phyloP scores from a whole-genome alignment of 1,140 invertebrate species.

The Drosophila sp. region DNA sequence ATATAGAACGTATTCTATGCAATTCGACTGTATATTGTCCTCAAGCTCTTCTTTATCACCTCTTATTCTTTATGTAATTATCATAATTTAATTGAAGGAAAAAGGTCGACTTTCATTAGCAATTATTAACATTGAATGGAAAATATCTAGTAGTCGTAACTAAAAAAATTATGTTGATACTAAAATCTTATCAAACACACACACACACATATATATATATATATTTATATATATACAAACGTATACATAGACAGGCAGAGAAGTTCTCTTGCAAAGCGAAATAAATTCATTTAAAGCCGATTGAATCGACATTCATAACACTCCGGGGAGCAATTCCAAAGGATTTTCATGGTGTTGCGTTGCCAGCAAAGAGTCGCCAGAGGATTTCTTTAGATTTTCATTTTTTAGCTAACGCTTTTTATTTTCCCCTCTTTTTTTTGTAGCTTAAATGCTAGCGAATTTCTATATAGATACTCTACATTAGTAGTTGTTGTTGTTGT shows the following conservation, averaged over 20 bases:
- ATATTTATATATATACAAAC: too few species aligned
- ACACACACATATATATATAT: constrained; percentile 5
- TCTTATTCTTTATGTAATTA: too few species aligned
- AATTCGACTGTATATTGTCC: neutral
- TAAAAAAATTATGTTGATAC: constrained; percentile 17
- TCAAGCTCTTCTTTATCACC: too few species aligned
- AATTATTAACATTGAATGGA: constrained; percentile 38
- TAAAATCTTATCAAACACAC: constrained; percentile 32
- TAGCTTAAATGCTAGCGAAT: constrained; percentile 74
- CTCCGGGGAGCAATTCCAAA: constrained; percentile 84
- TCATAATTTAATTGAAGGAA: neutral
- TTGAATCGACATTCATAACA: constrained; percentile 84
- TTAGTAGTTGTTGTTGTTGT: constrained; percentile 42
- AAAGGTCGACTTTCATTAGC: constrained; percentile 29
- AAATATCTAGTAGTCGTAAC: constrained; percentile 7
- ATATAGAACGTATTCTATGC: too few species aligned
- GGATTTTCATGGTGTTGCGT: constrained; percentile 78
- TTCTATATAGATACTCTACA: constrained; percentile 60
- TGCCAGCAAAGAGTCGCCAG: constrained; percentile 72
- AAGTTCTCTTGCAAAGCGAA: constrained; percentile 51
- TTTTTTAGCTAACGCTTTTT: constrained; percentile 66
- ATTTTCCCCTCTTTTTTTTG: constrained; percentile 34
- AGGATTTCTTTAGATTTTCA: constrained; percentile 81
- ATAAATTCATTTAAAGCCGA: constrained; percentile 84
- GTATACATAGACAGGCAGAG: neutral